Evolutionary conservation across 2,888 invertebrate genomes (phyloP).

Genomic region (Erebia epiphron): DNA sequence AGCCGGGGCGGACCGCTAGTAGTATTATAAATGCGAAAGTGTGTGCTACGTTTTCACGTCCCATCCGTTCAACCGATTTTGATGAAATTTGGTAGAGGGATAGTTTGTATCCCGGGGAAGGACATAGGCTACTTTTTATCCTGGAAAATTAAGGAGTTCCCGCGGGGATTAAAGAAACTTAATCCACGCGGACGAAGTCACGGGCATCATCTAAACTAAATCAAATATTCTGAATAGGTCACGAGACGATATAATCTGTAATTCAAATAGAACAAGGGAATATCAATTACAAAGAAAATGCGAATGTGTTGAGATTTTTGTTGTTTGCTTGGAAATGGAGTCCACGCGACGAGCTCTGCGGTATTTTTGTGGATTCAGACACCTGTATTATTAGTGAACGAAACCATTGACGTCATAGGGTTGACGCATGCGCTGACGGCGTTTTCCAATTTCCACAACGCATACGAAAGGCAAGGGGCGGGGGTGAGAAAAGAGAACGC

Average conservation of each 20-base stretch:
- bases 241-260: neutral
- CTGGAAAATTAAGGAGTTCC: no score
- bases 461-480: conserved; percentile 39
- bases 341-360: conserved; percentile 40
- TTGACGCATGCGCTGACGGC: conserved; percentile 60
- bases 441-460: conserved; percentile 48
- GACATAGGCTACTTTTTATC: no score
- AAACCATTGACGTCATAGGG: conserved; percentile 78
- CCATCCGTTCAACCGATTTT: no score
- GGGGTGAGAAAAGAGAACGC: conserved; percentile 52
- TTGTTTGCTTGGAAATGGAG: conserved; percentile 28
- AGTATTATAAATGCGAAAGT: no score
- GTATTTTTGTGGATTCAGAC: conserved; percentile 56
- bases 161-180: no score
- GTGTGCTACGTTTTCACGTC: no score
- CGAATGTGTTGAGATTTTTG: conserved; percentile 18
- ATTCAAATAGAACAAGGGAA: conserved; percentile 2
- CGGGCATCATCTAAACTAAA: no score
- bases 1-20: no score
- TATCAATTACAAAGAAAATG: conserved; percentile 3
- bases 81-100: no score
- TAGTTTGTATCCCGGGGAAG: no score
- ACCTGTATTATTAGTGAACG: conserved; percentile 79
- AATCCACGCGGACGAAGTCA: no score
- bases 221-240: neutral